These are phyloP conservation scores for Lysandra bellargus DNA, from an alignment of 2,888 invertebrate species.

Conservation along the genomic window DNA sequence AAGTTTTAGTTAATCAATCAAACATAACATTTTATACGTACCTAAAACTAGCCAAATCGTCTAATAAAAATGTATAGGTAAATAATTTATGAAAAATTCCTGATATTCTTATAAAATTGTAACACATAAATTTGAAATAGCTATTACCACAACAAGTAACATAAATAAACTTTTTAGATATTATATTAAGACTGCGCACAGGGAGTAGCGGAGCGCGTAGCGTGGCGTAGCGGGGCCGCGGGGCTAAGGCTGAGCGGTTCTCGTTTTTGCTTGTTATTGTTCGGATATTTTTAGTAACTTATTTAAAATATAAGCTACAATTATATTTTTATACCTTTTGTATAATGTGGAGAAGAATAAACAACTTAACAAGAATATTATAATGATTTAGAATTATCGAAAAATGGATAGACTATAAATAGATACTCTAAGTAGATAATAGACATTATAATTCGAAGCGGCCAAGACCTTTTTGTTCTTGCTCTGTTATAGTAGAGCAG, in stretches of 20 bases:
- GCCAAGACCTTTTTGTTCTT: too few relatives aligned
- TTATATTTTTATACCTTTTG: too few relatives aligned
- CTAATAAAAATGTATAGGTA: background rate
- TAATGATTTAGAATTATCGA: too few relatives aligned
- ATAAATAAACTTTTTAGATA: slow-evolving; percentile 24
- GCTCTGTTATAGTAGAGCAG: too few relatives aligned
- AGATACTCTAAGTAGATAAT: too few relatives aligned
- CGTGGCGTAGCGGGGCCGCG: background rate
- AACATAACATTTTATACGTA: background rate
- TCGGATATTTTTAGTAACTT: too few relatives aligned
- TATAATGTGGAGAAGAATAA: too few relatives aligned
- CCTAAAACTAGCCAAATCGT: background rate
- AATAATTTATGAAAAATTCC: slow-evolving; percentile 23
- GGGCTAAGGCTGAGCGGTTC: background rate
- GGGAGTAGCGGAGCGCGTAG: background rate
- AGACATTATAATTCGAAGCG: too few relatives aligned
- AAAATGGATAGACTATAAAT: too few relatives aligned
- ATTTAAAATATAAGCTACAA: too few relatives aligned
- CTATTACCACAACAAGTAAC: slow-evolving; percentile 23
- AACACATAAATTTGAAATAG: slow-evolving; percentile 4
- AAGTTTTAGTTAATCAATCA: background rate
- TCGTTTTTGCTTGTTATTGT: background rate
- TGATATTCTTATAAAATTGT: background rate
- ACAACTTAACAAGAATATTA: too few relatives aligned
- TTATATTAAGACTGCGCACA: background rate